Evolutionary conservation across 2,113 vertebrate genomes (phyloP), one percentile per base, ranked within the genome.

Genomic region (Hymenochirus boettgeri): DNA sequence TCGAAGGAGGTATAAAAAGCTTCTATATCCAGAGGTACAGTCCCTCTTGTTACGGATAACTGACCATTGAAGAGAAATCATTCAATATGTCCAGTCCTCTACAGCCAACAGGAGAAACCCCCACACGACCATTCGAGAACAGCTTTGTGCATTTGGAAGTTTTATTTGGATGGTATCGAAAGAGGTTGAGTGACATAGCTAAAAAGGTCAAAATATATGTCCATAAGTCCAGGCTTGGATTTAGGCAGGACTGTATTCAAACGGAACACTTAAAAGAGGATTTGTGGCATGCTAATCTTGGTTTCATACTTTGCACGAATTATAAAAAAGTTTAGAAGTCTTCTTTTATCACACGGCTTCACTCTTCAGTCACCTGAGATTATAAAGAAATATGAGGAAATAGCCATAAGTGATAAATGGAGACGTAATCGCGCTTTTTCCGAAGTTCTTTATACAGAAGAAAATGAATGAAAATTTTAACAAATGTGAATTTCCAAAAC

Each of bases 381-480:
- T 18, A 42, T 42, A 42, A 15, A n/a, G 39, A 12, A 42, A 42
- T 42, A 10, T 31, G 29, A 31, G 10, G 10, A 10, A n/a, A n/a
- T n/a, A n/a, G 33, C 33, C 10, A 35, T 9, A 35, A 2, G 12
- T 15, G 17, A 42, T 42, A 15, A 42, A 42, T n/a, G 39, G 2
- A 6, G 2, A 15, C 2, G 15, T 4, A n/a, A 42, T 42, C 39
- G n/a, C n/a, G 17, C 17, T 42, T n/a, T n/a, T 58, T 39, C 56
- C 55, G 45, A 58, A 39, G 62, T 51, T 52, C 52, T 33, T 25
- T 51, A 24, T 66, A 58, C 55, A 66, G 18, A 27, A n/a, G 51
- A 48, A 58, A 51, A 21, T 39, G 13, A 51, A 31, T 22, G 11
- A 51, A 35, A 23, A 22, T 61, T 61, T 5, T 27, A 25, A 29